phyloP scores from a whole-genome alignment of 2,888 invertebrate genomes.

The Mythimna vitellina region DNA sequence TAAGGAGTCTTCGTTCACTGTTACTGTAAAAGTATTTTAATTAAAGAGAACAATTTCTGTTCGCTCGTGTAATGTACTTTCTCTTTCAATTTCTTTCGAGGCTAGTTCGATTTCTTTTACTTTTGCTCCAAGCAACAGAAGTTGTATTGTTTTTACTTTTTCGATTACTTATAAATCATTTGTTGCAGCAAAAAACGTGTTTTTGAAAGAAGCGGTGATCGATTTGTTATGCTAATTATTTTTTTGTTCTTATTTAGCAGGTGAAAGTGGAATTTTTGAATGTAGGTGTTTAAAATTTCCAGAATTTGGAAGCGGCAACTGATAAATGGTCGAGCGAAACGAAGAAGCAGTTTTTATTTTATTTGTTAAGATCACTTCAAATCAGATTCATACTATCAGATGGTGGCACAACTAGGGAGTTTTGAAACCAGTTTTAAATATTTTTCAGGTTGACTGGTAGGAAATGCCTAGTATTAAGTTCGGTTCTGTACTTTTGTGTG shows the following conservation, averaged over 20 bases:
- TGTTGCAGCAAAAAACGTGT: slow-evolving; percentile 50
- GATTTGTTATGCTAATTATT: slow-evolving; percentile 53
- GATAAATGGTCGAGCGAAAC: not conserved
- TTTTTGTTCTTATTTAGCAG: slow-evolving; percentile 35
- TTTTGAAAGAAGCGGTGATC: slow-evolving; percentile 39
- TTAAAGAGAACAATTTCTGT: slow-evolving; percentile 70
- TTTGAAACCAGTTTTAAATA: not conserved
- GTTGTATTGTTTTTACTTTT: slow-evolving; percentile 73
- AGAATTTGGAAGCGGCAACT: slow-evolving; percentile 12
- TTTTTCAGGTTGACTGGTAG: too few relatives aligned
- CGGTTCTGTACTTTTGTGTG: too few relatives aligned
- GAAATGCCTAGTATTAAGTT: too few relatives aligned
- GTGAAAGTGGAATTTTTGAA: slow-evolving; percentile 39
- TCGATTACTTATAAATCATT: slow-evolving; percentile 69
- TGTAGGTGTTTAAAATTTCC: slow-evolving; percentile 18
- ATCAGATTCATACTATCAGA: not conserved
- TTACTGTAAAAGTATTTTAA: slow-evolving; percentile 69
- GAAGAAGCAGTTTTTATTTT: not conserved
- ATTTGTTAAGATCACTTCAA: not conserved
- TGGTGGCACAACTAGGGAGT: not conserved
- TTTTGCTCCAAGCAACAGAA: slow-evolving; percentile 67
- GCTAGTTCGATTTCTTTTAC: slow-evolving; percentile 74
- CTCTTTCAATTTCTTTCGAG: slow-evolving; percentile 70
- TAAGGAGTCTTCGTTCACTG: slow-evolving; percentile 58
- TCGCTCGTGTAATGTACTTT: slow-evolving; percentile 71